phyloP scores from a whole-genome alignment of 2,888 invertebrate genomes.

The Chromoteleia sp. region DNA sequence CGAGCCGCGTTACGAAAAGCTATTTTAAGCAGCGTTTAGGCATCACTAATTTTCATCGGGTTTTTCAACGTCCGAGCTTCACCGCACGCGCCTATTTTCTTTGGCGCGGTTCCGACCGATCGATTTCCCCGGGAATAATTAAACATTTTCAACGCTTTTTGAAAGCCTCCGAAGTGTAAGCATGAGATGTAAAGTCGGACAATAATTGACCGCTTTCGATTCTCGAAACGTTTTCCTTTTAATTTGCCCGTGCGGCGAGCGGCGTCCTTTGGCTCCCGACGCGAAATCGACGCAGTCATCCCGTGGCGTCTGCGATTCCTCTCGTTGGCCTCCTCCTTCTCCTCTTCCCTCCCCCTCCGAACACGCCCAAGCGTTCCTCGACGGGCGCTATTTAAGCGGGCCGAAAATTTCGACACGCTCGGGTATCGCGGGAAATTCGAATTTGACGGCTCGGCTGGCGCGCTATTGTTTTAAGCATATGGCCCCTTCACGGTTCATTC shows the following conservation, averaged over 20 bases:
- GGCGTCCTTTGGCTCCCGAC: slow-evolving; percentile 66
- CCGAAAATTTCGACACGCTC: slow-evolving; percentile 66
- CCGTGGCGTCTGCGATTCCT: slow-evolving; percentile 78
- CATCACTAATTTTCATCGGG: slow-evolving; percentile 77
- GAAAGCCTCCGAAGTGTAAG: neutral
- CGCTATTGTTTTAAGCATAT: slow-evolving; percentile 69
- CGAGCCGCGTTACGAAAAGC: no score
- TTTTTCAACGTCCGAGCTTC: slow-evolving; percentile 50
- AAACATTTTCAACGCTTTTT: slow-evolving; percentile 55
- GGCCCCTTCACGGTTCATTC: slow-evolving; percentile 72
- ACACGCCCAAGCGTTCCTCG: slow-evolving; percentile 59
- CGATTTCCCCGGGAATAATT: slow-evolving; percentile 44
- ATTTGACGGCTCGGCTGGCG: slow-evolving; percentile 73
- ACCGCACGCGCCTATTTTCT: slow-evolving; percentile 73
- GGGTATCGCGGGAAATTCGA: slow-evolving; percentile 75
- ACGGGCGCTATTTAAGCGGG: slow-evolving; percentile 66
- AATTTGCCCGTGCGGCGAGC: slow-evolving; percentile 58
- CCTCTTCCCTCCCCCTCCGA: neutral
- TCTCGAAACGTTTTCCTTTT: slow-evolving; percentile 49
- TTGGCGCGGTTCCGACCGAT: slow-evolving; percentile 37
- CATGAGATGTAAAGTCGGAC: slow-evolving; percentile 26
- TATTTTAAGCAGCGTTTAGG: slow-evolving; percentile 67
- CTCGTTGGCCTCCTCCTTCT: no score
- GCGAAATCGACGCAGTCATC: slow-evolving; percentile 77
- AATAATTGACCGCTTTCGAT: slow-evolving; percentile 36